A percentile compares a stretch with the other conserved stretches of the same genome.
Evolutionary conservation across 2,888 invertebrate genomes (phyloP).

Genomic region (Lithodes maja): DNA sequence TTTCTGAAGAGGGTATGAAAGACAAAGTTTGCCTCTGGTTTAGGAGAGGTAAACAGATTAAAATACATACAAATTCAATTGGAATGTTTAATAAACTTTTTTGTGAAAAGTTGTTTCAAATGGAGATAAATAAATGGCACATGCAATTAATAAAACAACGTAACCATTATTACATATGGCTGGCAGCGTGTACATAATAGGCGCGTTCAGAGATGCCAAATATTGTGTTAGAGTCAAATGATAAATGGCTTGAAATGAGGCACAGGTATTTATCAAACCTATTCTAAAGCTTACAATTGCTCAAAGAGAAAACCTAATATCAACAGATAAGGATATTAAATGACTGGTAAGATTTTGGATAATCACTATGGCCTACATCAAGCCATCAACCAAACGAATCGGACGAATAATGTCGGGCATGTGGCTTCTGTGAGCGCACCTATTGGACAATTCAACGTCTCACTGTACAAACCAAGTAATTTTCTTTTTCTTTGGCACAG

Average conservation of each 20-base stretch:
- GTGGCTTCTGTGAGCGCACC: too few species aligned
- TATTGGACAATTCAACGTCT: not conserved
- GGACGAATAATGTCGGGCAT: too few species aligned
- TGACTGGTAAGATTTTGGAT: too few species aligned
- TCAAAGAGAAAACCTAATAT: too few species aligned
- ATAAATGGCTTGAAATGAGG: too few species aligned
- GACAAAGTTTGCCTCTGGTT: not conserved
- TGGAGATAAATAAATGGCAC: not conserved
- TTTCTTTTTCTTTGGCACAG: conserved; percentile 17
- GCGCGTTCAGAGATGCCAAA: not conserved
- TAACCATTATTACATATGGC: not conserved
- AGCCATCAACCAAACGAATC: too few species aligned
- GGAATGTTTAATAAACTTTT: conserved; percentile 3
- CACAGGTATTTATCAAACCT: too few species aligned
- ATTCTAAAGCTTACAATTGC: too few species aligned
- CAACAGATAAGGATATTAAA: too few species aligned
- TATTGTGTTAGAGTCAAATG: too few species aligned
- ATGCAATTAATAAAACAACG: not conserved
- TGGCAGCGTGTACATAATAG: not conserved
- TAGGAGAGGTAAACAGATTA: not conserved
- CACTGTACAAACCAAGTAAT: not conserved
- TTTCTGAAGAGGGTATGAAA: not conserved
- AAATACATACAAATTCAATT: conserved; percentile 3
- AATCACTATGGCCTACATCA: too few species aligned
- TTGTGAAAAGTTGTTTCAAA: not conserved